Percentiles rank a stretch among this genome's conserved stretches.
phyloP scores from a whole-genome alignment of 2,113 vertebrate genomes.

The Atlantisia rogersi region DNA sequence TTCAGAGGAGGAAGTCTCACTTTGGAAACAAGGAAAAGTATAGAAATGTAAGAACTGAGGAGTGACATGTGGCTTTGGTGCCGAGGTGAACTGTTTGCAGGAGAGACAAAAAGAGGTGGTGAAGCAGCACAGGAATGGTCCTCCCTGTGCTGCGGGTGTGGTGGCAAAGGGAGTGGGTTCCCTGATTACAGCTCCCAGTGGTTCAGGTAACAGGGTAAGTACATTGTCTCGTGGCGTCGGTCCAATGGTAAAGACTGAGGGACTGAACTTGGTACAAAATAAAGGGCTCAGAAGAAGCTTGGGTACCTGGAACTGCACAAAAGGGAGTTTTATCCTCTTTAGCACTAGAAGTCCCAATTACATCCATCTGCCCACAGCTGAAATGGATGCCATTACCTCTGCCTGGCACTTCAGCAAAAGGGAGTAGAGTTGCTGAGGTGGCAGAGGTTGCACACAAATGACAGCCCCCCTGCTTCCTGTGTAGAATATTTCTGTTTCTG shows the following conservation, averaged over 20 bases:
- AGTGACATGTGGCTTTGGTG: no score
- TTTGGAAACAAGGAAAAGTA: not conserved
- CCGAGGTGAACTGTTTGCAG: not conserved
- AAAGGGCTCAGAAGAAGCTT: not conserved
- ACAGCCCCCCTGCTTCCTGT: not conserved
- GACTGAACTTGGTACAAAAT: not conserved
- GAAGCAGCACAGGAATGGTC: not conserved
- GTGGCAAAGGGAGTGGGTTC: accelerated
- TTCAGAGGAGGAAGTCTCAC: not conserved
- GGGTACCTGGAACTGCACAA: not conserved
- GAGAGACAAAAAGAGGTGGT: not conserved
- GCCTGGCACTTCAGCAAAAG: not conserved
- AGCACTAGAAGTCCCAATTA: not conserved
- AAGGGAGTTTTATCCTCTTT: not conserved
- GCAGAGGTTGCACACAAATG: not conserved
- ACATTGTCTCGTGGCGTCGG: accelerated
- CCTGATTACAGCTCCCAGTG: accelerated
- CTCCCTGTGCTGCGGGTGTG: accelerated
- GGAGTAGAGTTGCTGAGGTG: not conserved
- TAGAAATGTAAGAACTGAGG: not conserved
- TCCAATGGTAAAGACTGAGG: not conserved
- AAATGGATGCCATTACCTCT: not conserved
- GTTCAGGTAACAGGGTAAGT: accelerated
- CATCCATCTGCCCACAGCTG: accelerated
- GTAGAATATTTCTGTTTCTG: not conserved